Conservation (phyloP, 2,888 invertebrate genomes). For the Sycophila texana region DNA sequence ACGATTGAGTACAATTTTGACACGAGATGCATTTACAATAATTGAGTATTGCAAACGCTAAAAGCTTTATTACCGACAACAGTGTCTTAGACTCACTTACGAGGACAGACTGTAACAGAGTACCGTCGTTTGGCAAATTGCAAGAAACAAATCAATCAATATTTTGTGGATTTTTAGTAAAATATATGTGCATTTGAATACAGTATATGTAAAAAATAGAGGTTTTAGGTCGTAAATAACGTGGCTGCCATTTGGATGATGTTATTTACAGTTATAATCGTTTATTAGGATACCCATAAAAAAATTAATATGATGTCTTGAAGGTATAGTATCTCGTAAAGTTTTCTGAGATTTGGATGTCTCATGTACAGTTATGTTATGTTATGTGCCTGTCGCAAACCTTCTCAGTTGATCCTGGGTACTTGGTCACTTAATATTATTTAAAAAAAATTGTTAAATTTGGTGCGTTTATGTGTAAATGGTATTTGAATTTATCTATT, state of each 20-base stretch:
- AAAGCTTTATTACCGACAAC: too few relatives aligned
- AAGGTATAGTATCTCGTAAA: not conserved
- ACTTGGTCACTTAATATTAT: not conserved
- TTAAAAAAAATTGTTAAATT: slow-evolving; percentile 1
- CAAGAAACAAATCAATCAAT: too few relatives aligned
- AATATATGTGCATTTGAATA: slow-evolving; percentile 3
- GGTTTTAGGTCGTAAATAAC: slow-evolving; percentile 8
- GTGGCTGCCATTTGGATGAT: not conserved
- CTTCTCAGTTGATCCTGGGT: slow-evolving; percentile 27
- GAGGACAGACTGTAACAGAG: too few relatives aligned
- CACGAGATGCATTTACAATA: too few relatives aligned
- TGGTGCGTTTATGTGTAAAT: slow-evolving; percentile 7
- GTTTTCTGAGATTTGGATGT: slow-evolving; percentile 20
- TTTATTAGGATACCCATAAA: slow-evolving; percentile 5
- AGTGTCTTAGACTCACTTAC: too few relatives aligned
- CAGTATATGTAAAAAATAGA: slow-evolving; percentile 10
- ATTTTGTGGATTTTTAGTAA: not conserved
- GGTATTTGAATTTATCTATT: not conserved
- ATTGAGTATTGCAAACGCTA: too few relatives aligned
- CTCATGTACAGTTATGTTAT: slow-evolving; percentile 36
- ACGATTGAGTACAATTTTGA: too few relatives aligned
- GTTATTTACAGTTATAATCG: not conserved
- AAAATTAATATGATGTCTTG: not conserved
- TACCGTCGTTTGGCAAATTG: too few relatives aligned
- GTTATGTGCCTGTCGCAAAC: slow-evolving; percentile 59